phyloP scores from a whole-genome alignment of 2,113 vertebrate genomes.

The Apodemus speciosus region DNA sequence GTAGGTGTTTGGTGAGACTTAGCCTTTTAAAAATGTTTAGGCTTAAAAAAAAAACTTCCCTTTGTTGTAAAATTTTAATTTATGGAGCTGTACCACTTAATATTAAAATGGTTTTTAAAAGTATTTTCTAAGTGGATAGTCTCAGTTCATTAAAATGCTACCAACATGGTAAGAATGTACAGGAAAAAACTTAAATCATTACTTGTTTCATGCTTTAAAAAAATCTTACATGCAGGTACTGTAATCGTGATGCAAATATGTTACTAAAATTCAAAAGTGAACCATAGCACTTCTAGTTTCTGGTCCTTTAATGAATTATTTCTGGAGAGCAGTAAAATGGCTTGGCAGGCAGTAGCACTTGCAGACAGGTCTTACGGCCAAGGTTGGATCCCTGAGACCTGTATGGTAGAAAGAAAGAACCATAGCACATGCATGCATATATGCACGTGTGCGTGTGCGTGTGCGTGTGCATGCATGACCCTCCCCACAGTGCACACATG shows the following conservation, averaged over 20 bases:
- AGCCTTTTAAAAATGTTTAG: neutral
- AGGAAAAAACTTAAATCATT: slow-evolving; percentile 84
- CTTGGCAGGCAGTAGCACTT: neutral
- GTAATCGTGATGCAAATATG: slow-evolving; percentile 90
- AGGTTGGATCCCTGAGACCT: neutral
- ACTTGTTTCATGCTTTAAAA: slow-evolving; percentile 87
- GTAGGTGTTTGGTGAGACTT: neutral
- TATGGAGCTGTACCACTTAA: slow-evolving; percentile 79
- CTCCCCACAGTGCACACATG: no score
- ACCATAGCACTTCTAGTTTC: slow-evolving; percentile 83
- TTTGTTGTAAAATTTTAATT: slow-evolving; percentile 79
- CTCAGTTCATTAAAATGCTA: slow-evolving; percentile 85
- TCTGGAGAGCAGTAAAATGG: slow-evolving; percentile 18
- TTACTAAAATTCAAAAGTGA: slow-evolving; percentile 82
- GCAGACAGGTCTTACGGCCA: neutral
- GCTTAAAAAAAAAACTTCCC: slow-evolving; percentile 46
- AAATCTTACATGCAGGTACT: slow-evolving; percentile 85
- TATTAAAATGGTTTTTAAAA: slow-evolving; percentile 78
- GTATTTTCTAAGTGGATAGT: slow-evolving; percentile 80
- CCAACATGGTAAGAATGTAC: slow-evolving; percentile 85
- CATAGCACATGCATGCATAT: neutral
- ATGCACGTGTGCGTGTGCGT: neutral
- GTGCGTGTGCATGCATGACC: no score
- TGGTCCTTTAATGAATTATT: slow-evolving; percentile 82
- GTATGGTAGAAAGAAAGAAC: neutral